Percentiles rank a stretch among this genome's conserved stretches.
Evolutionary conservation across 2,888 invertebrate species (phyloP).

Genomic region (Gari tellinella): DNA sequence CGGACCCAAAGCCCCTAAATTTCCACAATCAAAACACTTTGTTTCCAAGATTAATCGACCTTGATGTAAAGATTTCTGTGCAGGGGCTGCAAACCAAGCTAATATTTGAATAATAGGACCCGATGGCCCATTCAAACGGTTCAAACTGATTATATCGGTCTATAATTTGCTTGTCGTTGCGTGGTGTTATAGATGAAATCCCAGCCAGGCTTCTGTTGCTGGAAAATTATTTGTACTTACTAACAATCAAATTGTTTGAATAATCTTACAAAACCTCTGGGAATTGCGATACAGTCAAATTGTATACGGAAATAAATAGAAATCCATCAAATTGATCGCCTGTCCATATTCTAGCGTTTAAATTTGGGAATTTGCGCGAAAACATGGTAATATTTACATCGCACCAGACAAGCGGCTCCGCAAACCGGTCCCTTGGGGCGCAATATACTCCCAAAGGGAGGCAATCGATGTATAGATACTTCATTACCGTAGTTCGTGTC

Average conservation of each 20-base stretch:
- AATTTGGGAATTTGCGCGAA: slow-evolving; percentile 1
- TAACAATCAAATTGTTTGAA: neutral
- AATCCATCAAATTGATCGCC: slow-evolving; percentile 18
- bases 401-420: slow-evolving; percentile 30
- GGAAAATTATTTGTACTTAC: too few species aligned
- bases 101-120: neutral
- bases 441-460: slow-evolving; percentile 10
- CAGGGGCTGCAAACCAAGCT: too few species aligned
- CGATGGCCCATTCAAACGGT: neutral
- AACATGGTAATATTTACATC: slow-evolving; percentile 14
- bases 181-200: too few species aligned
- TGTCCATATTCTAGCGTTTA: slow-evolving; percentile 7
- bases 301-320: slow-evolving; percentile 35
- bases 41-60: too few species aligned
- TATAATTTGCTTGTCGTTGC: too few species aligned
- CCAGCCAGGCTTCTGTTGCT: too few species aligned
- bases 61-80: too few species aligned
- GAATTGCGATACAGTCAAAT: slow-evolving; percentile 18
- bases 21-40: too few species aligned
- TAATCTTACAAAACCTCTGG: slow-evolving; percentile 5
- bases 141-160: neutral
- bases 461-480: slow-evolving; percentile 35
- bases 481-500: slow-evolving; percentile 36
- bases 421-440: slow-evolving; percentile 5
- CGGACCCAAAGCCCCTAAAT: too few species aligned